phyloP scores from a whole-genome alignment of 1,140 invertebrate species.

The Fopius arisanus region DNA sequence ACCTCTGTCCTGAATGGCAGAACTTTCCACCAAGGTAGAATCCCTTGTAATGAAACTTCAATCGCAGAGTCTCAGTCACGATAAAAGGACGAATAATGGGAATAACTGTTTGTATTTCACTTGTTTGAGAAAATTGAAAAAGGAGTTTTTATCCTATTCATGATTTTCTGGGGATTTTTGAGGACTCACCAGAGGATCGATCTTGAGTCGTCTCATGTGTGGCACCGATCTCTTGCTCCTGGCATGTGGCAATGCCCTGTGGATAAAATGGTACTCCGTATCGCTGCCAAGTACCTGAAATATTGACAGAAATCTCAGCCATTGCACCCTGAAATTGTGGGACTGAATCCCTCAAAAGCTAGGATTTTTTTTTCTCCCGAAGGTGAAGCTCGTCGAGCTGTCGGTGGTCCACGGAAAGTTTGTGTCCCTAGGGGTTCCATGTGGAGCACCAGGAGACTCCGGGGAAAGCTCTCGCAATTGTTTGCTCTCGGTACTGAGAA shows the following conservation, averaged over 20 bases:
- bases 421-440: neutral
- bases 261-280: conserved; percentile 92
- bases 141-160: too few relatives aligned
- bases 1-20: neutral
- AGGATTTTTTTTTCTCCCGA: too few relatives aligned
- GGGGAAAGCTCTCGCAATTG: neutral
- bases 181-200: conserved; percentile 92
- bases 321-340: too few relatives aligned
- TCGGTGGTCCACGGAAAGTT: neutral
- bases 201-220: conserved; percentile 85
- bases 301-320: too few relatives aligned
- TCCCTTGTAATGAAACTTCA: neutral
- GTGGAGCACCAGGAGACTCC: neutral
- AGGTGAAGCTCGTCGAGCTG: neutral
- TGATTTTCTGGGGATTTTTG: too few relatives aligned
- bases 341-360: too few relatives aligned
- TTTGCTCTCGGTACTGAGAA: neutral
- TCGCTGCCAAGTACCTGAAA: conserved; percentile 83
- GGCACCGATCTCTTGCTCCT: conserved; percentile 83
- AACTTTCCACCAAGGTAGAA: neutral
- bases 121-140: too few relatives aligned
- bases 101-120: neutral
- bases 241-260: conserved; percentile 85
- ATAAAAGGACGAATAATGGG: neutral
- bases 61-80: neutral